Percentiles rank a stretch among this genome's conserved stretches.
Evolutionary conservation across 2,797 vertebrate species (phyloP).

Genomic region (Holocentrus rufus): DNA sequence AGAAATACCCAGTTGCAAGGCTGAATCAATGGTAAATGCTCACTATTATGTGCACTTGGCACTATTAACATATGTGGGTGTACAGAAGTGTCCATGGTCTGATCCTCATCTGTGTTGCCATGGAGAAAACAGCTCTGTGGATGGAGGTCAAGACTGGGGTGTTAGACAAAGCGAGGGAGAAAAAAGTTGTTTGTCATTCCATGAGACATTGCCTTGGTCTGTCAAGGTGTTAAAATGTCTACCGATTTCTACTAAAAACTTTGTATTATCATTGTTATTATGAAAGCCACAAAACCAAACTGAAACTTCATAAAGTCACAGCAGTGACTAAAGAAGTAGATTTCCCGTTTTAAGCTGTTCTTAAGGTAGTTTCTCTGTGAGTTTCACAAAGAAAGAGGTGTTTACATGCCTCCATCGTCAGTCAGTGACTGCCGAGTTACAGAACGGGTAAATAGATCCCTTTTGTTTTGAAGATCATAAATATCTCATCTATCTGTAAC

Average conservation of each 20-base stretch:
- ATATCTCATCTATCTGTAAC: slow-evolving; percentile 66
- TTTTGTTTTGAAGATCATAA: slow-evolving; percentile 68
- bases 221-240: slow-evolving; percentile 25
- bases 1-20: background rate
- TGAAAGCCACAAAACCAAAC: slow-evolving; percentile 34
- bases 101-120: slow-evolving; percentile 52
- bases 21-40: background rate
- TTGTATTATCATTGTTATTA: slow-evolving; percentile 18
- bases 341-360: slow-evolving; percentile 21
- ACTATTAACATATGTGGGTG: slow-evolving; percentile 42
- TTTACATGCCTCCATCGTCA: slow-evolving; percentile 51
- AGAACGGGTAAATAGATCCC: slow-evolving; percentile 57
- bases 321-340: slow-evolving; percentile 19
- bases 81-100: slow-evolving; percentile 12
- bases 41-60: slow-evolving; percentile 31
- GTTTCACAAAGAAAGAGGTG: slow-evolving; percentile 39
- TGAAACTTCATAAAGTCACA: slow-evolving; percentile 16
- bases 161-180: slow-evolving; percentile 13
- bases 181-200: slow-evolving; percentile 29
- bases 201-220: slow-evolving; percentile 30
- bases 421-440: slow-evolving; percentile 34
- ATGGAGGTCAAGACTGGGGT: slow-evolving; percentile 47
- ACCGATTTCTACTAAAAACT: slow-evolving; percentile 8
- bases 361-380: slow-evolving; percentile 14
- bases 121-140: slow-evolving; percentile 49